These are phyloP conservation scores for Lepetodrilus schrolli DNA, from an alignment of 2,888 invertebrate genomes.

Conservation along the genomic window DNA sequence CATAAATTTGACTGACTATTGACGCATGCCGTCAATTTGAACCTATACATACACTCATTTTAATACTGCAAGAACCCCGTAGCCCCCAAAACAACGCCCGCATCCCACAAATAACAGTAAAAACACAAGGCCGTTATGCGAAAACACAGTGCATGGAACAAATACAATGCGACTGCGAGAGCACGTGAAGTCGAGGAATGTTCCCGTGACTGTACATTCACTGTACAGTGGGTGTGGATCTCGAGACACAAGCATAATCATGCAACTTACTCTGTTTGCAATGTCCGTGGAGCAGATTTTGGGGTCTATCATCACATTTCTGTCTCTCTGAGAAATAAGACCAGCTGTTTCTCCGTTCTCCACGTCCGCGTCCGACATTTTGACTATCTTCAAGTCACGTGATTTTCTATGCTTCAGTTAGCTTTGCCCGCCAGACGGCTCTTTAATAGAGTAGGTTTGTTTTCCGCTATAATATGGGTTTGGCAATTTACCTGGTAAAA, in stretches of 20 bases:
- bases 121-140: background rate
- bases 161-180: slow-evolving; percentile 27
- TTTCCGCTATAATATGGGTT: too few species aligned
- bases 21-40: background rate
- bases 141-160: background rate
- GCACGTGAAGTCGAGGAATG: slow-evolving; percentile 36
- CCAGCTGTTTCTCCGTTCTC: slow-evolving; percentile 50
- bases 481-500: too few species aligned
- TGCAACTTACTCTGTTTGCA: slow-evolving; percentile 56
- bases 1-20: background rate
- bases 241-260: background rate
- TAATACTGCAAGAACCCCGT: too few species aligned
- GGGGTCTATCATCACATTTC: slow-evolving; percentile 55
- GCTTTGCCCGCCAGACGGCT: slow-evolving; percentile 13
- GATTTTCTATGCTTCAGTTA: slow-evolving; percentile 37
- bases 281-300: slow-evolving; percentile 64
- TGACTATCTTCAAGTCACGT: slow-evolving; percentile 60
- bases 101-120: background rate
- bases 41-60: background rate
- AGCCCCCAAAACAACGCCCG: background rate
- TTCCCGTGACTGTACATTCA: background rate
- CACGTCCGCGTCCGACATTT: slow-evolving; percentile 67
- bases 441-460: too few species aligned
- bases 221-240: background rate
- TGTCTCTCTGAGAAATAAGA: slow-evolving; percentile 49